A percentile compares a stretch with the other conserved stretches of the same genome.
Evolutionary conservation across 2,888 invertebrate genomes (phyloP).

Genomic region (Ochropleura leucogaster): DNA sequence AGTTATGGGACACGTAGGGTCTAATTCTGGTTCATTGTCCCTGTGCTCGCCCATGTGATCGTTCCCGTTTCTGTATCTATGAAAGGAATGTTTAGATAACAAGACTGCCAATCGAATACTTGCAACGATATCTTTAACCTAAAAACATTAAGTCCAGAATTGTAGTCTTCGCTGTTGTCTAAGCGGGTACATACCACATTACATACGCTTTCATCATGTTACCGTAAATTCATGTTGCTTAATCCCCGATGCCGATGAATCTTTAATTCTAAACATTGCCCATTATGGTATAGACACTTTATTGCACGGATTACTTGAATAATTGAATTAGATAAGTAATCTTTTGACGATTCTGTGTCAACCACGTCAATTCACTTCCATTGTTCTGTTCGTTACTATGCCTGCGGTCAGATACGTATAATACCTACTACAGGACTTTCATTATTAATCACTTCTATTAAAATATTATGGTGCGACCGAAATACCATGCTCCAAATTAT

Average conservation of each 20-base stretch:
- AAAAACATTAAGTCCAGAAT: not conserved
- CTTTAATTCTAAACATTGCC: not conserved
- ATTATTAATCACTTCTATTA: not conserved
- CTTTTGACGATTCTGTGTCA: conserved; percentile 14
- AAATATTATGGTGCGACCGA: not conserved
- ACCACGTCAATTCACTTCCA: conserved; percentile 8
- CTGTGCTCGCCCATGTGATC: conserved; percentile 94
- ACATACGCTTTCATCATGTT: not conserved
- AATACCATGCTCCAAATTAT: not conserved
- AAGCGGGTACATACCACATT: not conserved
- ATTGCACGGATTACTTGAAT: conserved; percentile 36
- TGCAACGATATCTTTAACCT: not conserved
- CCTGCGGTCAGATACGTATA: not conserved
- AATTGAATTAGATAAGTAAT: conserved; percentile 39
- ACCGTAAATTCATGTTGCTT: not conserved
- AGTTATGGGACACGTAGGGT: conserved; percentile 91
- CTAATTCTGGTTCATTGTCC: conserved; percentile 93
- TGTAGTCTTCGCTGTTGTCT: not conserved
- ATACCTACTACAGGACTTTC: not conserved
- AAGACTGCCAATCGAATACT: not conserved
- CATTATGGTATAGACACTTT: not conserved
- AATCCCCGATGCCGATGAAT: not conserved
- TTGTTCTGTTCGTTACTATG: conserved; percentile 26
- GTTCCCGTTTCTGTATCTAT: conserved; percentile 92
- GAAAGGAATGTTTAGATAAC: conserved; percentile 12